Conservation (phyloP, 1,140 invertebrate genomes). For the Drosophila nebulosa region DNA sequence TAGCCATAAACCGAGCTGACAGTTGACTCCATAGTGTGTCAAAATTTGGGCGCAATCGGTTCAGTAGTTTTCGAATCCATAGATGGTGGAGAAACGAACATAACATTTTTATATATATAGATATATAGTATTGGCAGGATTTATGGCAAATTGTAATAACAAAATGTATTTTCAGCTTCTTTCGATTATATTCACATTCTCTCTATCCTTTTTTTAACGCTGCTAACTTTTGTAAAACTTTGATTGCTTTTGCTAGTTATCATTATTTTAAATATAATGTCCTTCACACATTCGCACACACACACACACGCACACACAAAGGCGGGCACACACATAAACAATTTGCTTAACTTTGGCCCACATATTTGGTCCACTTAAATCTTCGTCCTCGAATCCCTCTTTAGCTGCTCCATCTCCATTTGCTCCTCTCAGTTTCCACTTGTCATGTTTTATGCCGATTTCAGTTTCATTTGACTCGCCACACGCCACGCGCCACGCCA, state of each 20-base stretch:
- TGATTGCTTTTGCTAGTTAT: constrained; percentile 26
- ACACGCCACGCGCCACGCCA: constrained; percentile 28
- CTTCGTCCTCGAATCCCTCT: background rate
- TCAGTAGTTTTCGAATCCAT: too few species aligned
- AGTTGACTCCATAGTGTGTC: too few species aligned
- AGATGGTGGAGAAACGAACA: too few species aligned
- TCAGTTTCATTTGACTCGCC: constrained; percentile 48
- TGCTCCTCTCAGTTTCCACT: constrained; percentile 31
- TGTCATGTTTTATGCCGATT: constrained; percentile 56
- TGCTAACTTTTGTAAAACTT: constrained; percentile 20
- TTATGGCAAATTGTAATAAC: too few species aligned
- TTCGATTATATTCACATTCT: background rate
- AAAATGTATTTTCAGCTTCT: too few species aligned
- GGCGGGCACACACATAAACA: background rate
- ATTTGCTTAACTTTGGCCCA: constrained; percentile 14
- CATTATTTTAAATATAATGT: constrained; percentile 10
- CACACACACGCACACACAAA: background rate
- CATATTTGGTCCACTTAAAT: constrained; percentile 11
- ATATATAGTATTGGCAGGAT: too few species aligned
- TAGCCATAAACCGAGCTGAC: too few species aligned
- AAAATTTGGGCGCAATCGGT: too few species aligned
- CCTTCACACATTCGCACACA: background rate
- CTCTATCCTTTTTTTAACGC: background rate
- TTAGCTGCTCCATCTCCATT: background rate
- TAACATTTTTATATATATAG: too few species aligned